phyloP scores from a whole-genome alignment of 2,888 invertebrate species.

The Morpho achilles region DNA sequence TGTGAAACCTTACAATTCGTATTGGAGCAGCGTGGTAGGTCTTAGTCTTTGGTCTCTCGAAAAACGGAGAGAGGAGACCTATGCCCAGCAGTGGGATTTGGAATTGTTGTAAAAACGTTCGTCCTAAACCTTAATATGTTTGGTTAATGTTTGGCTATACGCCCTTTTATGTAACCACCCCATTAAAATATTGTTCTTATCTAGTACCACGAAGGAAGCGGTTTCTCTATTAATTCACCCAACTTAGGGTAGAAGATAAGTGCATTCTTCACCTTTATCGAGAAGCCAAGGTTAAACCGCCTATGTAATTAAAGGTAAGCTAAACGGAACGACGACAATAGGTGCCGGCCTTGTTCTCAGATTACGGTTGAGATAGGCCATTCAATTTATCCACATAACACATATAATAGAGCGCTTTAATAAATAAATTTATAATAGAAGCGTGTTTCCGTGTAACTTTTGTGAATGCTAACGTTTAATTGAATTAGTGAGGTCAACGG shows the following conservation, averaged over 20 bases:
- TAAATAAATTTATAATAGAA: conserved; percentile 17
- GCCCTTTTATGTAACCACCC: too few species aligned
- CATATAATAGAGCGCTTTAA: conserved; percentile 11
- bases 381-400: conserved; percentile 32
- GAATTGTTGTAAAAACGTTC: too few species aligned
- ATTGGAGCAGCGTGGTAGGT: too few species aligned
- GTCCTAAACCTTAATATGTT: too few species aligned
- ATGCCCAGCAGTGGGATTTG: too few species aligned
- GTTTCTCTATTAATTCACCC: conserved; percentile 42
- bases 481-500: conserved; percentile 16
- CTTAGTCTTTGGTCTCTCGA: too few species aligned
- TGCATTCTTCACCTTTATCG: conserved; percentile 56
- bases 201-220: not conserved
- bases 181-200: too few species aligned
- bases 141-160: too few species aligned
- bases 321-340: conserved; percentile 57
- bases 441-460: conserved; percentile 19
- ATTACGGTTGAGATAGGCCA: conserved; percentile 34
- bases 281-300: conserved; percentile 46
- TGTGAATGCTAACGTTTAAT: conserved; percentile 19
- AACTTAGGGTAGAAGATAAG: conserved; percentile 46
- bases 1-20: too few species aligned
- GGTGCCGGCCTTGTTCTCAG: conserved; percentile 41
- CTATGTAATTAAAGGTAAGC: conserved; percentile 54
- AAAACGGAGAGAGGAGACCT: too few species aligned